Conservation (phyloP, 2,797 vertebrate genomes). For the Xiphophorus birchmanni region DNA sequence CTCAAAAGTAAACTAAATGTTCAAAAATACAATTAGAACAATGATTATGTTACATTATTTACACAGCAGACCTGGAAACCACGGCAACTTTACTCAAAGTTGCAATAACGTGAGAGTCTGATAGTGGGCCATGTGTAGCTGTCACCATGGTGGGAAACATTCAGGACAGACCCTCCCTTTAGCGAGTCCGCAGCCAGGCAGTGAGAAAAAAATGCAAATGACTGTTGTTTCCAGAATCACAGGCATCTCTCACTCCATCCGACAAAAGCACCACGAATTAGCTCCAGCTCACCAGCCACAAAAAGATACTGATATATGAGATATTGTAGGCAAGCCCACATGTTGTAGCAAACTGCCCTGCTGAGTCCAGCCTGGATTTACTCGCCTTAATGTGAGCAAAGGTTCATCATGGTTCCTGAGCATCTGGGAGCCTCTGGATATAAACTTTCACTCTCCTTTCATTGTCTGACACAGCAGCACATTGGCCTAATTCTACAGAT, state of each 20-base stretch:
- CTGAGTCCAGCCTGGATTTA: constrained; percentile 25
- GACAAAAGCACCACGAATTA: constrained; percentile 66
- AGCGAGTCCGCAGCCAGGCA: constrained; percentile 43
- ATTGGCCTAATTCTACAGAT: constrained; percentile 51
- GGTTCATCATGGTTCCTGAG: constrained; percentile 34
- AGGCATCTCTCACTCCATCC: constrained; percentile 62
- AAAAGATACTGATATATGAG: constrained; percentile 48
- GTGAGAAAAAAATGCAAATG: constrained; percentile 69
- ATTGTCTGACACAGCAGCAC: constrained; percentile 29
- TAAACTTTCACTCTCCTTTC: constrained; percentile 30
- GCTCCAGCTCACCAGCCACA: constrained; percentile 47
- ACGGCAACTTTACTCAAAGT: not conserved
- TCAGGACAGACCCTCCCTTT: constrained; percentile 38
- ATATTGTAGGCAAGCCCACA: not conserved
- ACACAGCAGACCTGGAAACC: not conserved
- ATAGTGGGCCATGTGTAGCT: constrained; percentile 16
- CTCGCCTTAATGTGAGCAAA: constrained; percentile 36
- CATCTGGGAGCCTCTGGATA: constrained; percentile 43
- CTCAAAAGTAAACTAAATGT: not conserved
- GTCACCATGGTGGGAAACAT: constrained; percentile 36
- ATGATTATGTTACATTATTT: not conserved
- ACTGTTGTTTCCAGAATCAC: constrained; percentile 61
- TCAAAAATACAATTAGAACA: not conserved
- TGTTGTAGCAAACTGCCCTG: not conserved
- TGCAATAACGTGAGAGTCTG: not conserved